A percentile compares a stretch with the other conserved stretches of the same genome.
Conservation (phyloP, 2,797 vertebrate species). For the Myripristis murdjan region DNA sequence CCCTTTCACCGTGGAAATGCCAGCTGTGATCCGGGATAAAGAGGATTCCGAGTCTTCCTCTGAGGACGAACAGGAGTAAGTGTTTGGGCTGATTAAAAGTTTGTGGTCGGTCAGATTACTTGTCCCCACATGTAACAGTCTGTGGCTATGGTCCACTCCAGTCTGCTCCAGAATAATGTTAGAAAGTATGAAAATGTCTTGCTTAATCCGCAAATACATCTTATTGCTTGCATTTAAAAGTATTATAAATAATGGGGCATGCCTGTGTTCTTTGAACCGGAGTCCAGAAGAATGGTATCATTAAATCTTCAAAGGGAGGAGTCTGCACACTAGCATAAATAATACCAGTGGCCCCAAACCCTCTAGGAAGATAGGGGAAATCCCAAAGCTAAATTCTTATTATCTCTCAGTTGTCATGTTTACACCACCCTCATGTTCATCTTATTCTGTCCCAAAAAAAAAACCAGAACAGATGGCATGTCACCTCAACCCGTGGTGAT, state of each 20-base stretch:
- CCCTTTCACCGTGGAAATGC: constrained; percentile 86
- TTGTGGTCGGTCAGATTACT: neutral
- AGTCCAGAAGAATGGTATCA: neutral
- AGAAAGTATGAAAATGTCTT: neutral
- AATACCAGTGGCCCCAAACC: neutral
- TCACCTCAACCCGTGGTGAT: too few relatives aligned
- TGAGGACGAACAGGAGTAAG: constrained; percentile 88
- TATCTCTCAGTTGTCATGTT: neutral
- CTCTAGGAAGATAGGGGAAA: neutral
- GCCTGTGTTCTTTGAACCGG: too few relatives aligned
- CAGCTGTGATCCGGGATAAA: constrained; percentile 86
- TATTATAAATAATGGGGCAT: neutral
- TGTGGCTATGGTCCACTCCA: neutral
- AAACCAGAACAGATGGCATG: too few relatives aligned
- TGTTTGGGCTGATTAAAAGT: constrained; percentile 39
- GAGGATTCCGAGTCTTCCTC: constrained; percentile 87
- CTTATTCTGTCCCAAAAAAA: neutral
- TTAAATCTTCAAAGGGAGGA: neutral
- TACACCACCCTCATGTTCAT: neutral
- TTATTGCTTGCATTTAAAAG: neutral
- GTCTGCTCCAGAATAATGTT: neutral
- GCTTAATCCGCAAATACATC: neutral
- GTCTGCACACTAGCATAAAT: neutral
- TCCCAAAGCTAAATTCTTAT: neutral
- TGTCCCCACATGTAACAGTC: neutral